phyloP scores from a whole-genome alignment of 1,140 invertebrate genomes.

The Rhopalosiphum padi region DNA sequence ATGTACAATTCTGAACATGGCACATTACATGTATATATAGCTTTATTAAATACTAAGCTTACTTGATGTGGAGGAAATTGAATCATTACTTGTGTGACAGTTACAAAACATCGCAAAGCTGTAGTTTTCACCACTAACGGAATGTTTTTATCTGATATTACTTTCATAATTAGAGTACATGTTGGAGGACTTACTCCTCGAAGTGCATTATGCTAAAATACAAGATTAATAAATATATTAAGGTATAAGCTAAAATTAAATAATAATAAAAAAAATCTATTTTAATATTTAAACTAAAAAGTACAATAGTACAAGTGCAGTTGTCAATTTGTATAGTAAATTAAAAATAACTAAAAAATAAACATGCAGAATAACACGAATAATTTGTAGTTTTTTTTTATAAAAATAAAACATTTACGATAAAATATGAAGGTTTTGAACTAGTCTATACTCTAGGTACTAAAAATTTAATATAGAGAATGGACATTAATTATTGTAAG shows the following conservation, averaged over 20 bases:
- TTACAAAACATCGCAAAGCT: slow-evolving; percentile 68
- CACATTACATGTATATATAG: not conserved
- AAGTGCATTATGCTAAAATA: slow-evolving; percentile 69
- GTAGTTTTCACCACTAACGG: slow-evolving; percentile 63
- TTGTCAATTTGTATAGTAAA: not conserved
- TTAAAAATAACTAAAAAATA: not conserved
- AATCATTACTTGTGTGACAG: slow-evolving; percentile 69
- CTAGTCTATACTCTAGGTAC: not conserved
- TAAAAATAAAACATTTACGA: not conserved
- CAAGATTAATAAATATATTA: not conserved
- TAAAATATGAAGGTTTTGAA: not conserved
- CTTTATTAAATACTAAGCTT: slow-evolving; percentile 57
- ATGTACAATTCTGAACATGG: not conserved
- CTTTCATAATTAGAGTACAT: slow-evolving; percentile 68
- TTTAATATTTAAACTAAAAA: not conserved
- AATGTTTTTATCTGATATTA: slow-evolving; percentile 64
- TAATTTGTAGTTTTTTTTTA: not conserved
- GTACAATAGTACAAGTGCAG: not conserved
- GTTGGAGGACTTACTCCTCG: slow-evolving; percentile 71
- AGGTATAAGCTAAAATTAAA: not conserved
- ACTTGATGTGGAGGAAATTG: slow-evolving; percentile 70
- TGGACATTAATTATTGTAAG: no score
- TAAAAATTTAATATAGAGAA: no score
- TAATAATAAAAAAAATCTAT: not conserved
- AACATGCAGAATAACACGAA: not conserved